Evolutionary conservation across 2,888 invertebrate species (phyloP), one percentile per base, ranked within the genome.

Genomic region (Chydorus sphaericus): DNA sequence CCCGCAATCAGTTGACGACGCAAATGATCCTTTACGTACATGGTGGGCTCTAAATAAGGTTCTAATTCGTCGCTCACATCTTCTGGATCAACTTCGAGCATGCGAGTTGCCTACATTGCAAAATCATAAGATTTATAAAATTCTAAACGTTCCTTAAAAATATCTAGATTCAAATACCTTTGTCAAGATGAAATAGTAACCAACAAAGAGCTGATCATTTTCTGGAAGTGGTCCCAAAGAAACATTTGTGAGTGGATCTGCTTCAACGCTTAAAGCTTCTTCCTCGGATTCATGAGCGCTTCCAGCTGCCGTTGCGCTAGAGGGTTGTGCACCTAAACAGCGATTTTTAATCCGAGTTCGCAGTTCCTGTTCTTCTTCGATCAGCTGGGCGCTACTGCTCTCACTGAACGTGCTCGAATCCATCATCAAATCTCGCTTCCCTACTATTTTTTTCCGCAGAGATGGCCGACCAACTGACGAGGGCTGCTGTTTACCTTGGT

Each of bases 1-100:
- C 77, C 82, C 0, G 75, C 74, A 53, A 74, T 74, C 29, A 83
- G 69, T 65, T 82, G 81, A 30, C 72, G 72, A 62, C 72, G 72
- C 5, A 83, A 67, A 14, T 79, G 72, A 29, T 79, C 78, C 67
- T 75, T 73, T 36, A 74, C 68, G 62, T 75, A 77, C 1, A 75
- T 73, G 29, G 66, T 63, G 4, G 62, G 65, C 0, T 71, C 70
- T 70, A 79, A 79, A 60, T 73, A 75, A 56, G 75, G 75, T 53
- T 77, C 78, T 6, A 73, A 72, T 48, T 77, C 77, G 26, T 48
- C 55, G 36, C 36, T 26, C 5, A 36, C 23, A 36, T 52, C 52
- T 31, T 52, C 52, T 10, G 36, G 20, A 36, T 52, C 36, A 23
- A 52, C 52, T 36, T 52, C 52, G 7, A 52, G 52, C 10, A 37